Conservation (phyloP, 2,888 invertebrate genomes). For the Calameuta pallipes region DNA sequence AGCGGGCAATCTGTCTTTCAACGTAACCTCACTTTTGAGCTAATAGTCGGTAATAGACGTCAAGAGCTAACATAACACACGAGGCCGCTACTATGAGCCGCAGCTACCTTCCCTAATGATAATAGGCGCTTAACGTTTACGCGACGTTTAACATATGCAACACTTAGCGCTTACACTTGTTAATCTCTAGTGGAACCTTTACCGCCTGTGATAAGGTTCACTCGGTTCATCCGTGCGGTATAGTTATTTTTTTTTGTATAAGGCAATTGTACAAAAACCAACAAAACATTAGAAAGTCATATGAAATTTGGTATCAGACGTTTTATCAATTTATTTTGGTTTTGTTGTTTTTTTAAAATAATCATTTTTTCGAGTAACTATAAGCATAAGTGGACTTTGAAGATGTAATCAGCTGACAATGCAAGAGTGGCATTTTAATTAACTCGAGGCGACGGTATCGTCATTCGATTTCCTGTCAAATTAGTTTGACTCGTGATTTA, state of each 20-base stretch:
- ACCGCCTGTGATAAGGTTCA: not conserved
- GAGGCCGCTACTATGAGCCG: not conserved
- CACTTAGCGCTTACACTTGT: not conserved
- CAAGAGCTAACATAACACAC: slow-evolving; percentile 43
- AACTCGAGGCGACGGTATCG: not conserved
- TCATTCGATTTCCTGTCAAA: not conserved
- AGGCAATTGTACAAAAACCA: not conserved
- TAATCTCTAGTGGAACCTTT: not conserved
- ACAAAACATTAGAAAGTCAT: not conserved
- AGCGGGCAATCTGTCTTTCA: slow-evolving; percentile 48
- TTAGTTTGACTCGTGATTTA: not conserved
- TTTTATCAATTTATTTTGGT: not conserved
- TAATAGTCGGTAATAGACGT: slow-evolving; percentile 46
- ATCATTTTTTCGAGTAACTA: not conserved
- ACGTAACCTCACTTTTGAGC: slow-evolving; percentile 28
- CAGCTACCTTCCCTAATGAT: slow-evolving; percentile 3
- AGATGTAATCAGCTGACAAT: not conserved
- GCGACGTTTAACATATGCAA: not conserved
- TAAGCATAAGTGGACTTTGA: not conserved
- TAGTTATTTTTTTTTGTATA: not conserved
- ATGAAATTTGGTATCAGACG: too few relatives aligned
- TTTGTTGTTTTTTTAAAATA: too few relatives aligned
- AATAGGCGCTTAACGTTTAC: not conserved
- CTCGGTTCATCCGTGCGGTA: not conserved
- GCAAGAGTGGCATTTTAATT: not conserved